Evolutionary conservation across 2,113 vertebrate genomes (phyloP), one percentile per base, ranked within the genome.

Genomic region (Suricata suricatta): DNA sequence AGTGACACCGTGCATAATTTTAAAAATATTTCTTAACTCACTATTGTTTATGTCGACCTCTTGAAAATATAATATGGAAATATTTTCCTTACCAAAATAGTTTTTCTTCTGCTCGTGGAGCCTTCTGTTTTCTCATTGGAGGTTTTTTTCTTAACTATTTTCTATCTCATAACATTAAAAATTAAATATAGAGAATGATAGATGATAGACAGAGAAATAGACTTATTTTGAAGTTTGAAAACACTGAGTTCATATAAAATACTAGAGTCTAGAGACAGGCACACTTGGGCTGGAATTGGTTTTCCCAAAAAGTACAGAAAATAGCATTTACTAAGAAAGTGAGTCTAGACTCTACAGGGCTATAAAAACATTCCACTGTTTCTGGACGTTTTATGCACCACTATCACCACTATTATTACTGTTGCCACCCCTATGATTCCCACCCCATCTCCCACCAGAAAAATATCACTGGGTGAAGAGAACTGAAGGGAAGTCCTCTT

Each of bases 11-110:
- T 5, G 23, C 81, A 96, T 98, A 88, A 93, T 94, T 96, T 97
- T 21, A 29, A 96, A 98, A 97, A 90, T 98, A 88, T 92, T 96
- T 86, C 76, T 96, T 88, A 97, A 90, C 66, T 97, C 90, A 93
- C 87, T 90, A 95, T 96, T 97, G 94, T 97, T 98, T 98, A 97
- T 85, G 64, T 88, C 3, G 90, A 98, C 96, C 96, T 93, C 96
- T 94, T 90, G n/a, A 95, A 97, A 95, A 92, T 84, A 96, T 81
- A 97, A 96, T 68, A 88, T 88, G 79, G 87, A 97, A 97, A 97
- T 97, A 92, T 97, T 97, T 97, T 84, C 84, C 71, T 88, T 88
- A 96, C 87, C 63, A 95, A 94, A 97, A 97, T 93, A 69, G 11
- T 81, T 92, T 93, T 96, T 93, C 64, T 92, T 88, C 83, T 96